phyloP scores from a whole-genome alignment of 1,140 invertebrate species.

The Nixonia krombeini region DNA sequence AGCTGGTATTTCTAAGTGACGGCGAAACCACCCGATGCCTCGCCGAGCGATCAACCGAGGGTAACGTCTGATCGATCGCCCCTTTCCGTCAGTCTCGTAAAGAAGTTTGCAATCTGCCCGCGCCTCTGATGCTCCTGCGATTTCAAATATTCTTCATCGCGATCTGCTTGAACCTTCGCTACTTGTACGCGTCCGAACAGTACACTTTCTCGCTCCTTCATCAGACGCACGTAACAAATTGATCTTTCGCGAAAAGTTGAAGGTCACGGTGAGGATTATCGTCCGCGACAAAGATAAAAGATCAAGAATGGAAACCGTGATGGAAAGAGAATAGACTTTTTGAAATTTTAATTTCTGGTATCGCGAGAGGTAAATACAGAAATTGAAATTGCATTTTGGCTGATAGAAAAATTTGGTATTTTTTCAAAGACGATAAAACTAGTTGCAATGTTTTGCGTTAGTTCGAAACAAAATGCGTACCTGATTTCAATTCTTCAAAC shows the following conservation, averaged over 20 bases:
- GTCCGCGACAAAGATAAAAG: neutral
- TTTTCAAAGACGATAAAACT: too few species aligned
- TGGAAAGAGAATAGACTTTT: too few species aligned
- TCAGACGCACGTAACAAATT: neutral
- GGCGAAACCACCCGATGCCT: slow-evolving; percentile 19
- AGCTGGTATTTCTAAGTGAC: slow-evolving; percentile 8
- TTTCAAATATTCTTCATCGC: slow-evolving; percentile 54
- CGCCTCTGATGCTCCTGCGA: slow-evolving; percentile 39
- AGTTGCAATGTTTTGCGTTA: too few species aligned
- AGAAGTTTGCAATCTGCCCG: slow-evolving; percentile 38
- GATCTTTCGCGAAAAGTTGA: too few species aligned
- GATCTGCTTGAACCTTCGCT: too few species aligned
- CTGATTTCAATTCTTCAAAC: too few species aligned
- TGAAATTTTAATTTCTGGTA: too few species aligned
- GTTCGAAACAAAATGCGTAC: too few species aligned
- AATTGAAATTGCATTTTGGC: too few species aligned
- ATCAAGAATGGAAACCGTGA: neutral
- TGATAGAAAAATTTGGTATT: too few species aligned
- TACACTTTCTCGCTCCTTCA: slow-evolving; percentile 7
- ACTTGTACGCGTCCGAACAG: slow-evolving; percentile 10
- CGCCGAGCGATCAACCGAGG: slow-evolving; percentile 18
- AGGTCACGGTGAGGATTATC: too few species aligned
- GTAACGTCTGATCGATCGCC: slow-evolving; percentile 40
- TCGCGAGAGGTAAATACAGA: too few species aligned
- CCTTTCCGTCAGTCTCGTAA: slow-evolving; percentile 49